Conservation (phyloP, 2,113 vertebrate species). For the Chiloscyllium plagiosum region DNA sequence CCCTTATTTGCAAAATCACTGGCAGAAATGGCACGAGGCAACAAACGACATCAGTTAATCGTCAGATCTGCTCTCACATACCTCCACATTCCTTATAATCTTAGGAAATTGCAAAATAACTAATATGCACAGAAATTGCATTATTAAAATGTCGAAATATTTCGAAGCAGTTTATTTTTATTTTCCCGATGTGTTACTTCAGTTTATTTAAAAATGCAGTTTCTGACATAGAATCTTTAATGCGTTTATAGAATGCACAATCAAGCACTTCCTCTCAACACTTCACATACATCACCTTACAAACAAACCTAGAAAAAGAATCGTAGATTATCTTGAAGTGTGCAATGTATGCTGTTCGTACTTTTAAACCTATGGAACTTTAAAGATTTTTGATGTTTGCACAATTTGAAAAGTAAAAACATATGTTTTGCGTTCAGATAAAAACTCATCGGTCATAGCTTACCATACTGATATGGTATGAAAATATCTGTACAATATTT, state of each 20-base stretch:
- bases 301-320: not conserved
- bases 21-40: no score
- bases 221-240: not conserved
- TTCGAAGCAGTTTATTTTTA: no score
- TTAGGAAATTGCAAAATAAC: no score
- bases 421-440: not conserved
- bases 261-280: not conserved
- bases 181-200: not conserved
- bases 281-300: not conserved
- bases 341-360: not conserved
- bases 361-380: not conserved
- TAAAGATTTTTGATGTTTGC: not conserved
- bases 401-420: not conserved
- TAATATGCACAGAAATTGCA: no score
- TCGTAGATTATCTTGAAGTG: not conserved
- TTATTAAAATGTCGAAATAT: no score
- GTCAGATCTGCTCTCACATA: no score
- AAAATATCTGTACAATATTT: not conserved
- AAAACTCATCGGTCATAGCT: not conserved
- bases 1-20: no score
- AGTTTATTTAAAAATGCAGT: not conserved
- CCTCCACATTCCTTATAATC: no score
- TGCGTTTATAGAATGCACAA: not conserved
- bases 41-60: no score
- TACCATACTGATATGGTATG: not conserved